Evolutionary conservation across 2,888 invertebrate genomes (phyloP).

Genomic region (Halictus quadricinctus): DNA sequence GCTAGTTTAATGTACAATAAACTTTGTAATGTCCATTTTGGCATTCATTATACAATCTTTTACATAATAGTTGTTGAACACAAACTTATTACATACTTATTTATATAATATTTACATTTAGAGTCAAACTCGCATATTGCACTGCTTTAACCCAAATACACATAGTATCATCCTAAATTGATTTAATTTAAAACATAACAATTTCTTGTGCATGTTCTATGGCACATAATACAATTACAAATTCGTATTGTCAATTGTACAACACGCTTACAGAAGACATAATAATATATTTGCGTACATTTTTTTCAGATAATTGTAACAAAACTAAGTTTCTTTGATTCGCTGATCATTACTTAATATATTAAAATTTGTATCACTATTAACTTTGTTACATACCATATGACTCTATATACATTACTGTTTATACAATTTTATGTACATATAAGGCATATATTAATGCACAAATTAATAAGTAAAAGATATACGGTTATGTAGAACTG

Average conservation of each 20-base stretch:
- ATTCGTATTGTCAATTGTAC: slow-evolving; percentile 18
- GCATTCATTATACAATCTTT: slow-evolving; percentile 60
- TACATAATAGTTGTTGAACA: slow-evolving; percentile 49
- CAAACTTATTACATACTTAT: slow-evolving; percentile 51
- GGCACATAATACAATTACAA: slow-evolving; percentile 43
- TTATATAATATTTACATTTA: slow-evolving; percentile 61
- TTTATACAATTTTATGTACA: slow-evolving; percentile 66
- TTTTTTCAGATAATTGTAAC: slow-evolving; percentile 29
- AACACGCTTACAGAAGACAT: slow-evolving; percentile 25
- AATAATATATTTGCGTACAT: slow-evolving; percentile 28
- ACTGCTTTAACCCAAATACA: slow-evolving; percentile 30
- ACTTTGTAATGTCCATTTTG: slow-evolving; percentile 53
- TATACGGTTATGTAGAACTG: not conserved
- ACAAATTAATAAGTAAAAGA: slow-evolving; percentile 23
- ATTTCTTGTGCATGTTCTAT: slow-evolving; percentile 54
- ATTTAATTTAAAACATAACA: slow-evolving; percentile 41
- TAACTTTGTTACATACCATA: slow-evolving; percentile 41
- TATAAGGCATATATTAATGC: slow-evolving; percentile 50
- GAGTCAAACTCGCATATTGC: slow-evolving; percentile 29
- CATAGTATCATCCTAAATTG: slow-evolving; percentile 35
- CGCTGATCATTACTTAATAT: slow-evolving; percentile 6
- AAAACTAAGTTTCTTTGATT: slow-evolving; percentile 30
- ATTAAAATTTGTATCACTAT: slow-evolving; percentile 24
- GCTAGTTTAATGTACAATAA: slow-evolving; percentile 62
- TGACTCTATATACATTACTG: slow-evolving; percentile 58